These are phyloP conservation scores for Osmoderma eremita DNA, from an alignment of 2,888 invertebrate genomes.

Conservation along the genomic window DNA sequence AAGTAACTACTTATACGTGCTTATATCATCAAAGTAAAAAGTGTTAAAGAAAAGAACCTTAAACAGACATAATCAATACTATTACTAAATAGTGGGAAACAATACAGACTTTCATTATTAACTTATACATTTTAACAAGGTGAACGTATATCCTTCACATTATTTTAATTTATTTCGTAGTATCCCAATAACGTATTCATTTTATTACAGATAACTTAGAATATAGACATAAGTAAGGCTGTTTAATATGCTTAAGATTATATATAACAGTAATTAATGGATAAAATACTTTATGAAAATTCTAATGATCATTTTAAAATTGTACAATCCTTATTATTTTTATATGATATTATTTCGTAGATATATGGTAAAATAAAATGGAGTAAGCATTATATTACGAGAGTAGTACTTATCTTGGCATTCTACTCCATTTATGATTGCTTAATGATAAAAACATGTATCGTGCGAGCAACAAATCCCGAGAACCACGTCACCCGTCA, in stretches of 20 bases:
- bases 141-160: neutral
- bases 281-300: conserved; percentile 33
- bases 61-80: conserved; percentile 6
- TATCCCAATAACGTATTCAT: conserved; percentile 23
- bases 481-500: too few relatives aligned
- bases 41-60: conserved; percentile 25
- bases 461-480: too few relatives aligned
- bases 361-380: conserved; percentile 9
- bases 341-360: conserved; percentile 32
- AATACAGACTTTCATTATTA: conserved; percentile 19
- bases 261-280: conserved; percentile 24
- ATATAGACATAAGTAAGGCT: conserved; percentile 41
- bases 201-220: conserved; percentile 37
- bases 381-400: neutral
- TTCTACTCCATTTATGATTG: neutral
- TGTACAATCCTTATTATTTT: conserved; percentile 37
- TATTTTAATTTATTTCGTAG: conserved; percentile 15
- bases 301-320: conserved; percentile 32
- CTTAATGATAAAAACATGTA: conserved; percentile 1
- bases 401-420: neutral
- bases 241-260: conserved; percentile 41
- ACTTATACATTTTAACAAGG: conserved; percentile 13
- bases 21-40: conserved; percentile 24
- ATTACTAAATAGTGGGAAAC: conserved; percentile 15
- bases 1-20: conserved; percentile 41